Base-by-base conservation (phyloP, 1,140 invertebrate genomes). In the Coelopa frigida region DNA sequence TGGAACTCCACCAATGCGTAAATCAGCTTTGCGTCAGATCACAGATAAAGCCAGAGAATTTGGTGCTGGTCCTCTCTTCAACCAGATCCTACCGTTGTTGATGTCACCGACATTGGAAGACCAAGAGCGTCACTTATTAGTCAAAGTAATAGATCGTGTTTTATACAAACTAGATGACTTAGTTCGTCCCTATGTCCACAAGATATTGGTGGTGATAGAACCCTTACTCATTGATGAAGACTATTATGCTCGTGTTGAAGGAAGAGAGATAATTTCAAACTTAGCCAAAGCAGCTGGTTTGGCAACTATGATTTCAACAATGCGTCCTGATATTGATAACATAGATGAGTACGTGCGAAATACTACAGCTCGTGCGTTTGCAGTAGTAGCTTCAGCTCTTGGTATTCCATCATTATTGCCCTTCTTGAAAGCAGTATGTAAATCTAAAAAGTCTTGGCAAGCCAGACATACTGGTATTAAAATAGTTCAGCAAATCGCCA, bases 281-380 rank as follows among this genome's bases (percentile, higher is more conserved):
- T 76, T 99, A 56, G 95, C 97, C 0, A 99, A 99, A 75, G 97
- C 97, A 15, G 97, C 97, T n/a, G 97, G 97, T 48, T 75, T 99
- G 21, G 97, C 97, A 1, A 99, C 97, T 7, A 99, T 99, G 97
- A 99, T 99, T 59, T 99, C 96, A 1, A 99, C 96, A 0, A 99
- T 99, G 97, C 79, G 97, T 72, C 97, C 97, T 4, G 97, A 99
- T 77, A 99, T 99, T 65, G 97, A 99, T 70, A 99, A 99, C 68
- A 98, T 99, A 59, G 97, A 99, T 73, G 97, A 99, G 74, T 99
- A 99, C 57, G 97, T 99, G 1, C 77, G 97, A 68, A 99, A 99
- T 70, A 99, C 97, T 0, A 99, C 97, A 8, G 96, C 97, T 2
- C 76, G 97, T 58, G 97, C 97, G 1, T 99, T 99, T 72, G 97